Evolutionary conservation across 2,797 vertebrate genomes (phyloP).

Genomic region (Sebastiscus albofasciatus): DNA sequence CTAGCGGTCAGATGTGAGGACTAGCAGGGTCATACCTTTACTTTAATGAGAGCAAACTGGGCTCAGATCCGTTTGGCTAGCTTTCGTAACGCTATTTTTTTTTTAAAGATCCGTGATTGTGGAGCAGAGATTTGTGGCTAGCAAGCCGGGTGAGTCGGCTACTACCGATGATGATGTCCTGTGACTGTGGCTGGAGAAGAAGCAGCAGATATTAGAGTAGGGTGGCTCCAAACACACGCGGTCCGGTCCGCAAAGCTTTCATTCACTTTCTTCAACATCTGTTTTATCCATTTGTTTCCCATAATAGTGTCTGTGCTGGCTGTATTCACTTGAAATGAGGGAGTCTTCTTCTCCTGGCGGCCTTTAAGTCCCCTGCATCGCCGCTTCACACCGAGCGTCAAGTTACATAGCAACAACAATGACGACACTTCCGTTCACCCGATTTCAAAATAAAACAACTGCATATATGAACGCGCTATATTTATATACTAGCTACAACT

Average conservation of each 20-base stretch:
- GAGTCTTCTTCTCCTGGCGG: slow-evolving; percentile 47
- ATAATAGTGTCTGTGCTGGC: background rate
- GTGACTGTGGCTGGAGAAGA: slow-evolving; percentile 5
- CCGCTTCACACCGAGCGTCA: background rate
- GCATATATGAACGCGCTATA: background rate
- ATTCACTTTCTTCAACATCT: background rate
- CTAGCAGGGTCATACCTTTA: slow-evolving; percentile 18
- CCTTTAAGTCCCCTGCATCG: slow-evolving; percentile 62
- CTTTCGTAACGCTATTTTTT: slow-evolving; percentile 1
- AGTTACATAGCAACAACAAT: accelerated
- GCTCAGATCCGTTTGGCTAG: background rate
- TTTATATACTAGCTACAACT: background rate
- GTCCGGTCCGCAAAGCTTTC: background rate
- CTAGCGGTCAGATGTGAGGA: slow-evolving; percentile 58
- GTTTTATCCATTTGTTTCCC: background rate
- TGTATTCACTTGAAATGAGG: slow-evolving; percentile 41
- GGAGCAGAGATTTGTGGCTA: slow-evolving; percentile 58
- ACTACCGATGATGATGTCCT: slow-evolving; percentile 39
- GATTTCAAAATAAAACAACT: slow-evolving; percentile 59
- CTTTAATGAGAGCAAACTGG: background rate
- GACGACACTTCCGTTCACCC: background rate
- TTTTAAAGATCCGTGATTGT: slow-evolving; percentile 23
- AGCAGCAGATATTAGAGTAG: slow-evolving; percentile 25
- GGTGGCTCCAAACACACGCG: slow-evolving; percentile 22
- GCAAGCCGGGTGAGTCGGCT: slow-evolving; percentile 59